Evolutionary conservation across 2,113 vertebrate genomes (phyloP).

Genomic region (Chroicocephalus ridibundus): DNA sequence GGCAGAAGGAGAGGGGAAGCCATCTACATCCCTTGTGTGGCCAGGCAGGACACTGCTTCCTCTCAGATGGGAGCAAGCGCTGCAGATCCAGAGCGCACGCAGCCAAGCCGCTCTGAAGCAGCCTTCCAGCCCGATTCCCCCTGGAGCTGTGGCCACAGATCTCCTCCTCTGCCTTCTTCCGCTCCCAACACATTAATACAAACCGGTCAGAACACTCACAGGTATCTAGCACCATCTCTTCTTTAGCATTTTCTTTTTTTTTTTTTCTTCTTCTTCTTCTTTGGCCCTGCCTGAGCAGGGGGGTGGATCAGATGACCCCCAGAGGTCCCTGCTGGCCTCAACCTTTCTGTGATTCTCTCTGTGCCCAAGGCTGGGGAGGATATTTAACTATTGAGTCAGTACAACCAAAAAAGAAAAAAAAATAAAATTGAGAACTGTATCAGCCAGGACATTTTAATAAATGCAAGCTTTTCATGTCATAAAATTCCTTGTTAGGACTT

Average conservation of each 20-base stretch:
- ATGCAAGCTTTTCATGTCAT: fast-evolving
- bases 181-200: fast-evolving
- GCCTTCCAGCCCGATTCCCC: not conserved
- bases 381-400: not conserved
- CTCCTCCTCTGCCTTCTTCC: not conserved
- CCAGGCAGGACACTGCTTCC: not conserved
- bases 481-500: not conserved
- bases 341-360: not conserved
- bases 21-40: fast-evolving
- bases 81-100: fast-evolving
- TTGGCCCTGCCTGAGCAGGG: not conserved
- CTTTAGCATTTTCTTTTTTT: not conserved
- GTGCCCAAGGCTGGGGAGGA: not conserved
- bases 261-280: not conserved
- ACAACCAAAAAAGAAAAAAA: not conserved
- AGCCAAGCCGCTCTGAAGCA: not conserved
- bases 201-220: fast-evolving
- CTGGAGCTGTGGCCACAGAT: not conserved
- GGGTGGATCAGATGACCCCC: not conserved
- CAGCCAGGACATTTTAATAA: not conserved
- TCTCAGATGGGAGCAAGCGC: not conserved
- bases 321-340: not conserved
- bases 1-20: not conserved
- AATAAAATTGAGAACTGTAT: not conserved
- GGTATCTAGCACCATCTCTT: not conserved